phyloP scores from a whole-genome alignment of 2,888 invertebrate genomes.

The Andrena praecox region DNA sequence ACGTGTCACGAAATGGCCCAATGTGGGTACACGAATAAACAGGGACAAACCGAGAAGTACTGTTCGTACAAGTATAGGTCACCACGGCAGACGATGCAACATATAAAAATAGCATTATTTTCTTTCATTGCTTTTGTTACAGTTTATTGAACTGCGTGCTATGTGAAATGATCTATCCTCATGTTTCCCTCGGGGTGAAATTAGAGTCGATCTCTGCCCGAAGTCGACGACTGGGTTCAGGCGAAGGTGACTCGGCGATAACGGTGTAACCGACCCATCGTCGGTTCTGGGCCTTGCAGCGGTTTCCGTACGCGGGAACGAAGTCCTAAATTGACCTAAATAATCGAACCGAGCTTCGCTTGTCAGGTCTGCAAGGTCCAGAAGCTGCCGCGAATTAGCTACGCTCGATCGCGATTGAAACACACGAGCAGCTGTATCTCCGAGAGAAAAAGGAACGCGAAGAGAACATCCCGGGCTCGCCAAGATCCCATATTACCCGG shows the following conservation, averaged over 20 bases:
- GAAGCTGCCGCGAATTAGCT: constrained; percentile 36
- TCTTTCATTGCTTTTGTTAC: constrained; percentile 75
- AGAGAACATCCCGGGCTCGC: constrained; percentile 13
- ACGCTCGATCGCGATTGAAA: constrained; percentile 19
- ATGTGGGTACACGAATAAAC: constrained; percentile 48
- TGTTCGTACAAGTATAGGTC: constrained; percentile 69
- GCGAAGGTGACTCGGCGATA: constrained; percentile 53
- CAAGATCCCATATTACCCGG: constrained; percentile 13
- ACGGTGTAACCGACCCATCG: constrained; percentile 41
- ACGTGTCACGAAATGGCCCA: constrained; percentile 63
- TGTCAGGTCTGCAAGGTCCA: constrained; percentile 38
- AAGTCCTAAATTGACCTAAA: background rate
- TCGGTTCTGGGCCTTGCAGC: constrained; percentile 38
- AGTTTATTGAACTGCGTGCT: constrained; percentile 71
- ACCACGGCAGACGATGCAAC: constrained; percentile 73
- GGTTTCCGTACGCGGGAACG: background rate
- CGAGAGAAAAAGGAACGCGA: constrained; percentile 15
- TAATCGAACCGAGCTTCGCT: background rate
- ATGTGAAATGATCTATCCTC: constrained; percentile 69
- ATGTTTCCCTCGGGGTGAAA: constrained; percentile 60
- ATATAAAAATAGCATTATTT: constrained; percentile 75
- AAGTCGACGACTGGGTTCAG: constrained; percentile 39
- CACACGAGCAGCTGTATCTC: constrained; percentile 12
- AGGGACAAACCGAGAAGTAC: constrained; percentile 47
- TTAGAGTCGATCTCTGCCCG: constrained; percentile 55